Percentiles rank a stretch among this genome's conserved stretches.
Evolutionary conservation across 2,888 invertebrate genomes (phyloP).

Genomic region (Taphrorychus bicolor): DNA sequence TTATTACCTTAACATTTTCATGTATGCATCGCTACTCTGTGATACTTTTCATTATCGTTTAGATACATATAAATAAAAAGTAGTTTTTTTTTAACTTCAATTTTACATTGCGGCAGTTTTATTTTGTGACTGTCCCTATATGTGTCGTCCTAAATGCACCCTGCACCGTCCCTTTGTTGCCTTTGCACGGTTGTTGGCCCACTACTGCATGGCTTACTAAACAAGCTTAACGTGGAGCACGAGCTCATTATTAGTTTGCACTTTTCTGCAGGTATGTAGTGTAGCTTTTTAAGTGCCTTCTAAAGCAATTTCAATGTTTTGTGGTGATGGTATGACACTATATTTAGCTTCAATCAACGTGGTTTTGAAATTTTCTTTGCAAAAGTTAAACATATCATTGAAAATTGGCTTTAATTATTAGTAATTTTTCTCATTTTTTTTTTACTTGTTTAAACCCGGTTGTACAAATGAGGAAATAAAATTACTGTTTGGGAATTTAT

Average conservation of each 20-base stretch:
- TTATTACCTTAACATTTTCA: background rate
- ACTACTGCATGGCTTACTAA: constrained; percentile 9
- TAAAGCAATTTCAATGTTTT: background rate
- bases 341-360: no score
- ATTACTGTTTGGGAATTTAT: no score
- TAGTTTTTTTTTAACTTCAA: constrained; percentile 17
- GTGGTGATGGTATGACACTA: no score
- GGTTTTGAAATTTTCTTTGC: no score
- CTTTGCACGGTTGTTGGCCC: background rate
- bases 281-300: constrained; percentile 1
- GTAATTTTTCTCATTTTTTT: no score
- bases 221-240: constrained; percentile 11
- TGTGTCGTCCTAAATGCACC: constrained; percentile 10
- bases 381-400: no score
- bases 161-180: background rate
- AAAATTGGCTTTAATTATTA: no score
- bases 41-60: constrained; percentile 35
- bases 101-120: constrained; percentile 16
- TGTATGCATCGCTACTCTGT: constrained; percentile 27
- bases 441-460: no score
- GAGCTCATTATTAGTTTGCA: background rate
- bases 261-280: constrained; percentile 26
- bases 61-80: constrained; percentile 26
- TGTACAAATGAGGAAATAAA: no score
- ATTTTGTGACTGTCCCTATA: constrained; percentile 35